Evolutionary conservation across 1,140 invertebrate species (phyloP).

Genomic region (Zaprionus gabonicus): DNA sequence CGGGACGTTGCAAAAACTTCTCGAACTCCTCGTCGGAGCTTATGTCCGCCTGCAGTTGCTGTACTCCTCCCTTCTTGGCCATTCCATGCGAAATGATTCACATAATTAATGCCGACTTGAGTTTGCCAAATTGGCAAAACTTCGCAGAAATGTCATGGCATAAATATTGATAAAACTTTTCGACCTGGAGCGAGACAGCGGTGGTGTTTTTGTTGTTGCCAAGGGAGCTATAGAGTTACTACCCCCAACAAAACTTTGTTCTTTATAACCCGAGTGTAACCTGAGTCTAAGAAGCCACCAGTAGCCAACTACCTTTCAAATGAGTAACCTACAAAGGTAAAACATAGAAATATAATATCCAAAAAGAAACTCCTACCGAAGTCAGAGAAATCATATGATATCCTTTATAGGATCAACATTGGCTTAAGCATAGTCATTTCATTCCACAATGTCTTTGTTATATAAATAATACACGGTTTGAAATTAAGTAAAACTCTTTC

Average conservation of each 20-base stretch:
- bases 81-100: conserved; percentile 69
- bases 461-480: not conserved
- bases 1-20: conserved; percentile 91
- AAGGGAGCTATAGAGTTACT: not conserved
- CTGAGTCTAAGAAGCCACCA: too few species aligned
- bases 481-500: not conserved
- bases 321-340: not conserved
- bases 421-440: not conserved
- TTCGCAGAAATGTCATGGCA: conserved; percentile 2
- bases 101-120: conserved; percentile 21
- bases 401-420: not conserved
- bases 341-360: not conserved
- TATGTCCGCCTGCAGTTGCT: conserved; percentile 92
- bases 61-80: conserved; percentile 90
- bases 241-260: not conserved
- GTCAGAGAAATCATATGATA: not conserved
- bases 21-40: conserved; percentile 94
- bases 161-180: conserved; percentile 48
- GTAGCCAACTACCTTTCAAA: not conserved
- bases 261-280: not conserved
- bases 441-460: not conserved
- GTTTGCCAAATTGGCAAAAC: conserved; percentile 22
- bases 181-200: not conserved
- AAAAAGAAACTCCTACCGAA: not conserved
- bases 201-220: not conserved